Percentiles rank a stretch among this genome's conserved stretches.
These are phyloP conservation scores for Sturnira hondurensis DNA, from an alignment of 2,113 vertebrate genomes.

Conservation along the genomic window DNA sequence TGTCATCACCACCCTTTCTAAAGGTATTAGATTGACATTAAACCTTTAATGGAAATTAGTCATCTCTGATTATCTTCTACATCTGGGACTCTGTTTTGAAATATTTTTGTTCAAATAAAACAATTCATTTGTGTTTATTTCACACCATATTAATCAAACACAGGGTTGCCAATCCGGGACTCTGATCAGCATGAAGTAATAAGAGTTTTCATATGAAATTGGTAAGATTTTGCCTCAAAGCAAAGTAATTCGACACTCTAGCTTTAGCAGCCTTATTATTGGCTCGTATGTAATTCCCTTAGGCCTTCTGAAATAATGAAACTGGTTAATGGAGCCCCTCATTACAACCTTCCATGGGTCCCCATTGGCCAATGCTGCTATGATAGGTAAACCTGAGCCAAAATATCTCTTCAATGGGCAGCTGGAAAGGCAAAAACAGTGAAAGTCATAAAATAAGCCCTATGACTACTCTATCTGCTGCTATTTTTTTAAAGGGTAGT, in stretches of 20 bases:
- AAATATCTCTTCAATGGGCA: conserved; percentile 48
- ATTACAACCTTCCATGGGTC: conserved; percentile 47
- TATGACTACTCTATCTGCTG: not conserved
- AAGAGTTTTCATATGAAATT: conserved; percentile 58
- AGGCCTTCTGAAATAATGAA: conserved; percentile 67
- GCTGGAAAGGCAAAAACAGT: conserved; percentile 29
- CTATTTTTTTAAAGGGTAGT: not conserved
- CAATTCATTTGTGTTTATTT: conserved; percentile 58
- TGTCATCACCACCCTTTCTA: not conserved
- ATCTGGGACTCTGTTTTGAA: not conserved
- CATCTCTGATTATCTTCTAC: conserved; percentile 20
- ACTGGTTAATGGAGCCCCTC: conserved; percentile 56
- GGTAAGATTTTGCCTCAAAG: conserved; percentile 68
- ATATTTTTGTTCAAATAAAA: conserved; percentile 36
- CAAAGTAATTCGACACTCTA: conserved; percentile 58
- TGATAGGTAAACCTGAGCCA: conserved; percentile 55
- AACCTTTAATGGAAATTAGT: not conserved
- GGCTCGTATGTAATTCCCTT: conserved; percentile 42
- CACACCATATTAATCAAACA: conserved; percentile 61
- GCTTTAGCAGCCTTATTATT: conserved; percentile 48
- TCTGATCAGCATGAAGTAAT: conserved; percentile 52
- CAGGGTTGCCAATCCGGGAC: conserved; percentile 39
- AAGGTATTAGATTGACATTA: not conserved
- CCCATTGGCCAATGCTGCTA: conserved; percentile 18
- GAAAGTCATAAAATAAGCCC: conserved; percentile 43